Percentiles rank a stretch among this genome's conserved stretches.
Evolutionary conservation across 2,113 vertebrate species (phyloP).

Genomic region (Acinonyx jubatus): DNA sequence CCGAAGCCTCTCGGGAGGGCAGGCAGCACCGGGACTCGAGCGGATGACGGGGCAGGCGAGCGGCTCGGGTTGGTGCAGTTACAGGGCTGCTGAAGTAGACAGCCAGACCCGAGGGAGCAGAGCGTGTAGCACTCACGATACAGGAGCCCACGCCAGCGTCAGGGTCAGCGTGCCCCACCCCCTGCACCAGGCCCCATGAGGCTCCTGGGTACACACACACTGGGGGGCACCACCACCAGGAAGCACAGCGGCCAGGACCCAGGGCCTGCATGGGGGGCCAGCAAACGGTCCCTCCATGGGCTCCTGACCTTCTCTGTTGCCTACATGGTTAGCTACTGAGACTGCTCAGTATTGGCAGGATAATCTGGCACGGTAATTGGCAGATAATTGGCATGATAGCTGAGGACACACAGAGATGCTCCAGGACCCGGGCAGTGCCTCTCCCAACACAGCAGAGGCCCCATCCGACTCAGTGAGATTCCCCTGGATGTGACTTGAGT

Average conservation of each 20-base stretch:
- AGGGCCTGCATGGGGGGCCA: background rate
- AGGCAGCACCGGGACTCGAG: background rate
- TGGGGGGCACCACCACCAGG: background rate
- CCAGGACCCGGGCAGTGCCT: background rate
- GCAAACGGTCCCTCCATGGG: rapidly evolving
- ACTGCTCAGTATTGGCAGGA: background rate
- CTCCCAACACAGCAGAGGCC: no score
- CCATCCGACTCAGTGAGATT: background rate
- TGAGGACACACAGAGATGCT: background rate
- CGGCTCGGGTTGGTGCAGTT: no score
- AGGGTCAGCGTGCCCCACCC: rapidly evolving
- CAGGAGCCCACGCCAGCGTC: rapidly evolving
- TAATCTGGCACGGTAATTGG: no score
- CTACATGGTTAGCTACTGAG: background rate
- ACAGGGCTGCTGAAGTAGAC: background rate
- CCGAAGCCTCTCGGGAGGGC: background rate
- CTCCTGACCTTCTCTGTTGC: no score
- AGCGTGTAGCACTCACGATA: no score
- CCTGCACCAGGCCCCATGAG: background rate
- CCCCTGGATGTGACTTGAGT: no score
- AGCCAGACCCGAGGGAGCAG: background rate
- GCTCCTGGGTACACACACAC: no score
- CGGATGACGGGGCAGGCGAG: background rate
- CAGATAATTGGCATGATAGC: rapidly evolving
- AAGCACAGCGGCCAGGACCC: background rate